Base-by-base conservation (phyloP, 1,140 invertebrate species). In the Chionoecetes opilio region DNA sequence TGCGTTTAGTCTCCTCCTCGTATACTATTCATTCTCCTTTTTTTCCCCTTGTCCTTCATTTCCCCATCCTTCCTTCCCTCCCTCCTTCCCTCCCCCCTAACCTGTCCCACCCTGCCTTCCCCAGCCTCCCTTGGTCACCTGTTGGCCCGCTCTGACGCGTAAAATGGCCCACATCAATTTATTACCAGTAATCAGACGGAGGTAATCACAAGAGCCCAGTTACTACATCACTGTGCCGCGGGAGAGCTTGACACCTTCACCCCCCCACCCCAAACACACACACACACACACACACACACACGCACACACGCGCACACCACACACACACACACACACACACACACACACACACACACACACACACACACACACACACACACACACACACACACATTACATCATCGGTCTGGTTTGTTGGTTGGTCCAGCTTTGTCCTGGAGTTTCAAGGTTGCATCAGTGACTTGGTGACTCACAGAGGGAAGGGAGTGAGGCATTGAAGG, bases 151-250 rank as follows among this genome's bases (percentile, higher is more conserved):
- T 94, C 93, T 94, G 93, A 94, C 93, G 84, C 93, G 87, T 90
- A 94, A 94, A 94, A 94, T 91, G 85, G 93, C 35, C 88, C 88
- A 84, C 87, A 89, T 94, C 93, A 94, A 94, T 94, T 94, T 94
- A 94, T 94, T 94, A 94, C 87, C 93, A n/a, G 93, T 94, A 94
- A 94, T 94, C 93, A 94, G 63, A 94, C 86, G 63, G 63, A 41
- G 93, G 87, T 94, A 94, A 94, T 94, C 93, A 84, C 93, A 90
- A 94, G 87, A 37, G 87, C 31, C 87, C 87, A 89, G 93, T 94
- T 90, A 94, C 86, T 89, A 82, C 93, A 94, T 94, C 93, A 90
- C 63, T n/a, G 82, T 37, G 92, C 82, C 37, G 37, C 37, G 82
- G 82, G 92, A 93, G 46, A 46, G 92, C 82, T 93, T 86, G 82